Evolutionary conservation across 2,888 invertebrate genomes (phyloP).

Genomic region (Homarus gammarus): DNA sequence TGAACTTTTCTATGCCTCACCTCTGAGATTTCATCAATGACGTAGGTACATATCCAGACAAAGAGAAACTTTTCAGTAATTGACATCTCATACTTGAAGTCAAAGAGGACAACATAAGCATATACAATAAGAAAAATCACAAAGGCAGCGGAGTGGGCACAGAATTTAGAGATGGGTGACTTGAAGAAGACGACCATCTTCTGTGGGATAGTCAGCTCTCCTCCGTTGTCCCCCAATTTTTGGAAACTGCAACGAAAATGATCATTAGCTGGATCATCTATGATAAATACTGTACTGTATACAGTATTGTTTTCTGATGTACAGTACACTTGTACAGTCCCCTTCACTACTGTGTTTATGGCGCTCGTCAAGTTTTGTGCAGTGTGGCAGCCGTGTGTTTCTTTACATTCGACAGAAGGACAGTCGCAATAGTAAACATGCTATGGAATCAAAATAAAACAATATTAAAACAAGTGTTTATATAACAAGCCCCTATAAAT

Average conservation of each 20-base stretch:
- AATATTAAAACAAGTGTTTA: too few relatives aligned
- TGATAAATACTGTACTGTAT: slow-evolving; percentile 1
- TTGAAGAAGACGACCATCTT: slow-evolving; percentile 79
- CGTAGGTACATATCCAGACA: slow-evolving; percentile 78
- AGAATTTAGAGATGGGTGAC: slow-evolving; percentile 79
- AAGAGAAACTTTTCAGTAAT: slow-evolving; percentile 78
- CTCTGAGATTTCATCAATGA: slow-evolving; percentile 76
- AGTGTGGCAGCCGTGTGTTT: too few relatives aligned
- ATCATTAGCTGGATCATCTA: background rate
- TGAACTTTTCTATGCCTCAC: background rate
- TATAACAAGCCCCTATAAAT: too few relatives aligned
- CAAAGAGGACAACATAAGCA: slow-evolving; percentile 79
- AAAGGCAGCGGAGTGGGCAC: slow-evolving; percentile 77
- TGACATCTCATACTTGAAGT: slow-evolving; percentile 77
- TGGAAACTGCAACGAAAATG: slow-evolving; percentile 48
- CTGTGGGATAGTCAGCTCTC: slow-evolving; percentile 76
- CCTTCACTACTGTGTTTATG: too few relatives aligned
- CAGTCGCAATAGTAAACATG: too few relatives aligned
- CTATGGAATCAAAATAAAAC: too few relatives aligned
- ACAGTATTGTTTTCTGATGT: too few relatives aligned
- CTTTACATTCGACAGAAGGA: too few relatives aligned
- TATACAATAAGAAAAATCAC: slow-evolving; percentile 78
- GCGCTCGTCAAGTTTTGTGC: too few relatives aligned
- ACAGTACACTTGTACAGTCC: too few relatives aligned
- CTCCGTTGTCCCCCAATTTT: slow-evolving; percentile 76